Evolutionary conservation across 2,113 vertebrate genomes (phyloP).

Genomic region (Antigone vipio): DNA sequence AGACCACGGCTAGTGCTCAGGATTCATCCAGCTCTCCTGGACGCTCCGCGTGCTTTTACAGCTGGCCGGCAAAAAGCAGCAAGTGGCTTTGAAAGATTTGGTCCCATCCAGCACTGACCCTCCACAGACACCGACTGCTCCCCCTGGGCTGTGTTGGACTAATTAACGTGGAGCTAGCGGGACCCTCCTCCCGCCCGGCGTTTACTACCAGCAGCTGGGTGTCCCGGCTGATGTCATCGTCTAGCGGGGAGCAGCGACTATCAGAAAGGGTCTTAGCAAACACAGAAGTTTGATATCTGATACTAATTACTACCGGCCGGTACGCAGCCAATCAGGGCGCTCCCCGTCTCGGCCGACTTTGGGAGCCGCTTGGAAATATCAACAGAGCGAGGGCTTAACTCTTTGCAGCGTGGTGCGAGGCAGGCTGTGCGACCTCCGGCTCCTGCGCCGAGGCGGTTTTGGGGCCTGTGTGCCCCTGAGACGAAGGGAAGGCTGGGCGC

Average conservation of each 20-base stretch:
- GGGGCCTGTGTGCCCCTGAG: accelerated
- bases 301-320: conserved; percentile 78
- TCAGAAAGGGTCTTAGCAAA: conserved; percentile 75
- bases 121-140: conserved; percentile 81
- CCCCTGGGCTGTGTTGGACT: conserved; percentile 75
- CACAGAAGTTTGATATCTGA: conserved; percentile 80
- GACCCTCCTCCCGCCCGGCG: conserved; percentile 77
- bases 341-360: conserved; percentile 19
- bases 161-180: conserved; percentile 70
- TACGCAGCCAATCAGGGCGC: conserved; percentile 74
- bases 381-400: conserved; percentile 57
- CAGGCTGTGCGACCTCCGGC: accelerated
- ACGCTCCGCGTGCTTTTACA: conserved; percentile 45
- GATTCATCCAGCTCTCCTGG: conserved; percentile 65
- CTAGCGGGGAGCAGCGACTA: conserved; percentile 68
- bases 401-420: conserved; percentile 37
- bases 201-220: conserved; percentile 72
- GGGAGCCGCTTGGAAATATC: conserved; percentile 28
- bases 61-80: conserved; percentile 53
- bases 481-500: accelerated
- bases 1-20: conserved; percentile 39
- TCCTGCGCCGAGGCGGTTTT: accelerated
- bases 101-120: conserved; percentile 84
- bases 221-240: conserved; percentile 81
- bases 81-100: conserved; percentile 72